Percentiles rank a stretch among this genome's conserved stretches.
These are phyloP conservation scores for Nasonia vitripennis DNA, from an alignment of 1,140 invertebrate species.

Conservation along the genomic window DNA sequence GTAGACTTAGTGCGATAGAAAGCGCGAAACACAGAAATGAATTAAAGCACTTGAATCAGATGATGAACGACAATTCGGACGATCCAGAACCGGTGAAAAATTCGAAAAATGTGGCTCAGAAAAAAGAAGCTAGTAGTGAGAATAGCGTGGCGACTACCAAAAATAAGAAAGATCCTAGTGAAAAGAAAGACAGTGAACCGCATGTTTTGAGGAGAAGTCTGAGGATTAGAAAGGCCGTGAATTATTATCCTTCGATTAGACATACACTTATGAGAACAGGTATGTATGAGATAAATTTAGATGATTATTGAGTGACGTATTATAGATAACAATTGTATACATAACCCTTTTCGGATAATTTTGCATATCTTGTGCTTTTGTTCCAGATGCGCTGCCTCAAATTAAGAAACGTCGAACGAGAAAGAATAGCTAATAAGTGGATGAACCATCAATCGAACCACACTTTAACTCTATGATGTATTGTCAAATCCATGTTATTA, in stretches of 20 bases:
- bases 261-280: not conserved
- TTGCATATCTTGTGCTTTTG: not conserved
- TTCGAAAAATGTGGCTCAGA: too few species aligned
- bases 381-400: not conserved
- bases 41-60: too few species aligned
- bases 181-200: not conserved
- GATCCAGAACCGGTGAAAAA: too few species aligned
- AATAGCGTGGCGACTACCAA: not conserved
- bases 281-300: not conserved
- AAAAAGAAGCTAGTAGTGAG: too few species aligned
- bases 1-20: too few species aligned
- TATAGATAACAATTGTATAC: not conserved
- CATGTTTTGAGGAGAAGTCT: not conserved
- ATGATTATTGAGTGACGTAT: slow-evolving; percentile 34
- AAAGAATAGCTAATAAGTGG: not conserved
- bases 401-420: not conserved
- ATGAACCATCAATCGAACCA: too few species aligned
- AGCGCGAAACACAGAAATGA: too few species aligned
- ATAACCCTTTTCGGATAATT: not conserved
- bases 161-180: not conserved
- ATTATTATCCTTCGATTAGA: not conserved
- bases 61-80: too few species aligned
- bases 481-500: too few species aligned
- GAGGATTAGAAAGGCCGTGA: not conserved
- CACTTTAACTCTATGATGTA: too few species aligned